Conservation (phyloP, 2,888 invertebrate species). For the Pherbina coryleti region DNA sequence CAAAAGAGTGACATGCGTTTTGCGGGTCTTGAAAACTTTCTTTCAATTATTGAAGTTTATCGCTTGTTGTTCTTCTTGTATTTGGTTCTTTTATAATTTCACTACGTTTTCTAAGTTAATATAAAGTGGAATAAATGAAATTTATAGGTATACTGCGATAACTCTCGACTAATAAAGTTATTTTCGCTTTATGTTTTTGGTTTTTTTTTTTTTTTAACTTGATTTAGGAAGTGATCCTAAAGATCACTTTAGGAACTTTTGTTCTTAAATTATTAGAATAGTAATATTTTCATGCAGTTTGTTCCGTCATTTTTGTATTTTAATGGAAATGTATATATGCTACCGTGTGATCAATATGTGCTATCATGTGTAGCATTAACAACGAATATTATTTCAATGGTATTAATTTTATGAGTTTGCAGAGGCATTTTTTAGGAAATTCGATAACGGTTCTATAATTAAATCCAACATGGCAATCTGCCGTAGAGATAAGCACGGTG, state of each 20-base stretch:
- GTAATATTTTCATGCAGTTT: not conserved
- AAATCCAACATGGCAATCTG: too few relatives aligned
- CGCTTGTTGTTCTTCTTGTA: not conserved
- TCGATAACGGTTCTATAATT: too few relatives aligned
- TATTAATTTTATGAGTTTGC: too few relatives aligned
- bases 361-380: not conserved
- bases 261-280: constrained; percentile 63
- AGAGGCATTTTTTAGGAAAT: too few relatives aligned
- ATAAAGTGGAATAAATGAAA: constrained; percentile 46
- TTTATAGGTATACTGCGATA: constrained; percentile 28
- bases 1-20: too few relatives aligned
- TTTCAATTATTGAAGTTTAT: not conserved
- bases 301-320: too few relatives aligned
- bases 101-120: constrained; percentile 37
- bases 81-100: constrained; percentile 30
- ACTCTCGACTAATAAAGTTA: constrained; percentile 35
- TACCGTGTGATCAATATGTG: not conserved
- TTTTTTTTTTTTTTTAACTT: constrained; percentile 19
- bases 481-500: too few relatives aligned
- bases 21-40: not conserved
- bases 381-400: too few relatives aligned
- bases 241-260: constrained; percentile 65
- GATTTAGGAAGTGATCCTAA: constrained; percentile 39
- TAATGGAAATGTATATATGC: too few relatives aligned
- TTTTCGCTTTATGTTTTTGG: constrained; percentile 28